These are phyloP conservation scores for Siniperca scherzeri DNA, from an alignment of 2,797 vertebrate species.

Conservation along the genomic window DNA sequence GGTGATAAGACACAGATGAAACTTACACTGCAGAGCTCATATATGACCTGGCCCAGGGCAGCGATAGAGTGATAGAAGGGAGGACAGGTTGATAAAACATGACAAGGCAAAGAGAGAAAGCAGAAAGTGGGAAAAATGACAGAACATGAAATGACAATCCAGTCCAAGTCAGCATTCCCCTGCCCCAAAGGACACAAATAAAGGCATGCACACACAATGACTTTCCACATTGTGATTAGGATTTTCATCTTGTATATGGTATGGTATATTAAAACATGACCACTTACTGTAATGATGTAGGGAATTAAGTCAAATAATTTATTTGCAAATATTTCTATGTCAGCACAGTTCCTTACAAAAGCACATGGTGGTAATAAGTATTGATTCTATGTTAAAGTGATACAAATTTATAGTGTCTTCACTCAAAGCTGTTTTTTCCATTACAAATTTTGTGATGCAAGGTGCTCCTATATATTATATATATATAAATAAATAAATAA, in stretches of 20 bases:
- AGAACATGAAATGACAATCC: background rate
- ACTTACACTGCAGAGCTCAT: constrained; percentile 89
- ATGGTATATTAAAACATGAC: background rate
- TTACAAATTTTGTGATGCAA: background rate
- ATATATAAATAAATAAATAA: too few relatives aligned
- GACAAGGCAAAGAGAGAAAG: constrained; percentile 43
- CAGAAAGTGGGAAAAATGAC: constrained; percentile 42
- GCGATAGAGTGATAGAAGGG: constrained; percentile 48
- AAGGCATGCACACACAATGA: background rate
- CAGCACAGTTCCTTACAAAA: background rate
- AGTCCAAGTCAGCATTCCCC: background rate
- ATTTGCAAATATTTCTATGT: background rate
- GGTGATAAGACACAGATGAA: constrained; percentile 36
- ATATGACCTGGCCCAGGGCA: constrained; percentile 84
- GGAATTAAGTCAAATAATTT: background rate
- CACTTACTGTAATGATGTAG: background rate
- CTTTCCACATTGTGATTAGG: background rate
- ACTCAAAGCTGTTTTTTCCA: background rate
- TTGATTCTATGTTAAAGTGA: background rate
- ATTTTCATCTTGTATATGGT: background rate
- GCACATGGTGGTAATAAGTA: background rate
- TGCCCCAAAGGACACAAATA: background rate
- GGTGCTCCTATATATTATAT: too few relatives aligned
- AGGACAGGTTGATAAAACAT: constrained; percentile 57
- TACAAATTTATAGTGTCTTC: background rate